Evolutionary conservation across 2,888 invertebrate genomes (phyloP), one percentile per base, ranked within the genome.

Genomic region (Drosophila paracracens): DNA sequence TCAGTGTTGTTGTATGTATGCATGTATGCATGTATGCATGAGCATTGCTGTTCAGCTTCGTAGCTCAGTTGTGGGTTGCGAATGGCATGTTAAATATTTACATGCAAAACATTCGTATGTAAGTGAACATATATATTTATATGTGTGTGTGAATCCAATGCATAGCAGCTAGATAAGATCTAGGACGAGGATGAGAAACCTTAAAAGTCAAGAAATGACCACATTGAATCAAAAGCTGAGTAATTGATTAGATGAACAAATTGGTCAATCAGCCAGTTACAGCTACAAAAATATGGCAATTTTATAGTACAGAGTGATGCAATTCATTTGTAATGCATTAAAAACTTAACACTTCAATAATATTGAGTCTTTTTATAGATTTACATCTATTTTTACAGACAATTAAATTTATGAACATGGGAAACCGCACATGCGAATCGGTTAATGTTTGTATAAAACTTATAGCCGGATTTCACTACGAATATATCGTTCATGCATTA

Each of bases 1-100:
- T 76, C 76, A 79, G 64, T 46, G 21, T 51, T 54, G 33, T 40
- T 53, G 50, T 38, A 64, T 62, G 65, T 59, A 52, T 38, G 74
- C 69, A 74, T 62, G 65, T 59, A 52, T 38, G 74, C 69, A 74
- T 60, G 46, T 2, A 25, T 46, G 21, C 21, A 21, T 8, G 46
- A 43, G 11, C 43, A 43, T 5, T 21, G 21, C 43, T 43, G 46
- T 53, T 61, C 38, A 65, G 61, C 66, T 53, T 16, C 61, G 48
- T 11, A 46, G 63, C 57, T 43, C 38, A 53, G 69, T 40, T n/a
- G 46, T 57, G 57, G 36, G n/a, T 71, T 38, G 53, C 38, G 52
- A 59, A 38, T 56, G 31, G 27, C 33, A 31, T 46, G 36, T 33
- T 48, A 40, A 52, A 57, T 50, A 27, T 50, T 56, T 29, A 43